Conservation (phyloP, 2,888 invertebrate species). For the Habrosyne pyritoides region DNA sequence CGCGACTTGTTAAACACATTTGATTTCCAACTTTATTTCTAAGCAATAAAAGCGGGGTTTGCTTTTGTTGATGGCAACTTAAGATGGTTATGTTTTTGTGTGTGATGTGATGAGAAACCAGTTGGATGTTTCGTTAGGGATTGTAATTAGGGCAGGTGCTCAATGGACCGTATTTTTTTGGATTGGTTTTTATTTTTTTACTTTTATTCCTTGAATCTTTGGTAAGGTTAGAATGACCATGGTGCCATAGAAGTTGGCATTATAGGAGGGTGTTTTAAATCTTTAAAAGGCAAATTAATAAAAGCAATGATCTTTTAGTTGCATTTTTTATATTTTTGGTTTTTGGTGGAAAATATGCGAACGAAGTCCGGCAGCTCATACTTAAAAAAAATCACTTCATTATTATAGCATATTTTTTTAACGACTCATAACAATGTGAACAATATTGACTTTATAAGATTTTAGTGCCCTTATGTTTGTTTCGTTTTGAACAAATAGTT, state of each 20-base stretch:
- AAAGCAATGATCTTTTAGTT: too few relatives aligned
- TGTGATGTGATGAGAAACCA: conserved; percentile 53
- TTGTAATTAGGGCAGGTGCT: conserved; percentile 76
- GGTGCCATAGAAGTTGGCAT: neutral
- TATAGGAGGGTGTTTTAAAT: too few relatives aligned
- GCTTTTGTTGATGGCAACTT: conserved; percentile 11
- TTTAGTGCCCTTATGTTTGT: too few relatives aligned
- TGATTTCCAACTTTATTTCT: conserved; percentile 32
- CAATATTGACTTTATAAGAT: too few relatives aligned
- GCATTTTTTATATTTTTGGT: too few relatives aligned
- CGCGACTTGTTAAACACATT: conserved; percentile 6
- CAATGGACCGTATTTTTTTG: conserved; percentile 58
- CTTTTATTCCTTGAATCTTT: conserved; percentile 21
- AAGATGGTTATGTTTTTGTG: conserved; percentile 31
- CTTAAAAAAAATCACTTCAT: too few relatives aligned
- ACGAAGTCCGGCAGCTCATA: too few relatives aligned
- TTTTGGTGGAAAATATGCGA: too few relatives aligned
- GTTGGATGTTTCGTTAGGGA: conserved; percentile 57
- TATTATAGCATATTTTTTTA: too few relatives aligned
- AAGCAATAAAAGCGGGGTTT: neutral
- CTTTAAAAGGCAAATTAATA: too few relatives aligned
- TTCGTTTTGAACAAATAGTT: too few relatives aligned
- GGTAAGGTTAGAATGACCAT: neutral
- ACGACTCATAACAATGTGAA: too few relatives aligned
- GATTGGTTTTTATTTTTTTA: conserved; percentile 46